Conservation (phyloP, 2,888 invertebrate genomes). For the Lamellibrachia satsuma region DNA sequence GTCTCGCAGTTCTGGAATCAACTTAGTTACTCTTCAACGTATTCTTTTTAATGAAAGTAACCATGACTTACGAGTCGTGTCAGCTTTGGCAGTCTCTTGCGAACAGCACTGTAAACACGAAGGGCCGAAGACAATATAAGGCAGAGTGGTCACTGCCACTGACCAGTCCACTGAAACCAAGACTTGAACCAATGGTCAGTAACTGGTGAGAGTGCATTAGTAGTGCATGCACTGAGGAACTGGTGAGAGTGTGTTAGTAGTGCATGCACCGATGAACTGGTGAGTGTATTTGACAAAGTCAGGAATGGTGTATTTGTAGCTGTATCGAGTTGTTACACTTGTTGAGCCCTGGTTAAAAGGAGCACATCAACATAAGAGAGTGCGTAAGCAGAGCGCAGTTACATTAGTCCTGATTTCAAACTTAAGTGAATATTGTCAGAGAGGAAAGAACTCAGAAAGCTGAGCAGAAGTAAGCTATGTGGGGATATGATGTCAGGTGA, state of each 20-base stretch:
- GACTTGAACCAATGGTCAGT: background rate
- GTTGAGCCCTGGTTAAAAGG: background rate
- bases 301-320: background rate
- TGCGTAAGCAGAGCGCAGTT: background rate
- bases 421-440: background rate
- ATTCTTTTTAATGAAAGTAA: background rate
- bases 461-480: background rate
- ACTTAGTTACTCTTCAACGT: background rate
- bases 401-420: background rate
- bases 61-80: constrained; percentile 80
- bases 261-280: background rate
- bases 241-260: background rate
- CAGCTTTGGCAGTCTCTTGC: constrained; percentile 88
- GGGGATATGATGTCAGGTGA: background rate
- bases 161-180: constrained; percentile 13
- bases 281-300: background rate
- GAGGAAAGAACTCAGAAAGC: background rate
- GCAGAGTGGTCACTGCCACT: background rate
- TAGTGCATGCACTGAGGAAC: background rate
- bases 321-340: background rate
- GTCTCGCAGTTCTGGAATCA: too few relatives aligned
- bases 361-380: background rate
- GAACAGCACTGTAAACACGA: constrained; percentile 80
- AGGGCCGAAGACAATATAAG: constrained; percentile 6
- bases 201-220: background rate